Conservation (phyloP, 1,140 invertebrate genomes). For the Neotoxoptera formosana region DNA sequence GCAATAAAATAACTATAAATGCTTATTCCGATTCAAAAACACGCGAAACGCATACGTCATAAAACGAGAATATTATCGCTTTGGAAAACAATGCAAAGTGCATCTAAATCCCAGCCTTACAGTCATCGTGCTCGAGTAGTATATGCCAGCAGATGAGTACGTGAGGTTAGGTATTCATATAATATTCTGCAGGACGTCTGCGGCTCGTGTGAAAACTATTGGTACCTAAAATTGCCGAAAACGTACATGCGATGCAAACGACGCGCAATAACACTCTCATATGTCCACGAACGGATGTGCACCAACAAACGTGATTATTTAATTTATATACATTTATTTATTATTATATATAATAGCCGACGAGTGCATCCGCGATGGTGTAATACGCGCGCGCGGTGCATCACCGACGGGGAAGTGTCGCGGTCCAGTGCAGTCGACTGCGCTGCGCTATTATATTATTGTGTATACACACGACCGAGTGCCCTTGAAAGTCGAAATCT, state of each 20-base stretch:
- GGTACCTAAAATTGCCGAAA: not conserved
- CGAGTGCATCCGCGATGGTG: not conserved
- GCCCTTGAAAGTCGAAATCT: conserved; percentile 51
- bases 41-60: too few relatives aligned
- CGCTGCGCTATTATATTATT: not conserved
- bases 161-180: not conserved
- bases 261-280: not conserved
- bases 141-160: not conserved
- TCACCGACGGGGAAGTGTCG: not conserved
- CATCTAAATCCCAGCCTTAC: too few relatives aligned
- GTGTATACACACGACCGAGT: not conserved
- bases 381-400: not conserved
- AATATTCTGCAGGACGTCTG: conserved; percentile 9
- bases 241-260: not conserved
- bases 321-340: not conserved
- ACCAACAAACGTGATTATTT: not conserved
- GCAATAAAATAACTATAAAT: too few relatives aligned
- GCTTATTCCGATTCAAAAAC: too few relatives aligned
- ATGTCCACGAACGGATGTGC: not conserved
- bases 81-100: too few relatives aligned
- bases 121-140: too few relatives aligned
- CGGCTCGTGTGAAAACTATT: not conserved
- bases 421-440: not conserved
- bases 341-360: not conserved
- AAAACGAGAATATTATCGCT: too few relatives aligned